Evolutionary conservation across 2,888 invertebrate species (phyloP).

Genomic region (Helobdella robusta): DNA sequence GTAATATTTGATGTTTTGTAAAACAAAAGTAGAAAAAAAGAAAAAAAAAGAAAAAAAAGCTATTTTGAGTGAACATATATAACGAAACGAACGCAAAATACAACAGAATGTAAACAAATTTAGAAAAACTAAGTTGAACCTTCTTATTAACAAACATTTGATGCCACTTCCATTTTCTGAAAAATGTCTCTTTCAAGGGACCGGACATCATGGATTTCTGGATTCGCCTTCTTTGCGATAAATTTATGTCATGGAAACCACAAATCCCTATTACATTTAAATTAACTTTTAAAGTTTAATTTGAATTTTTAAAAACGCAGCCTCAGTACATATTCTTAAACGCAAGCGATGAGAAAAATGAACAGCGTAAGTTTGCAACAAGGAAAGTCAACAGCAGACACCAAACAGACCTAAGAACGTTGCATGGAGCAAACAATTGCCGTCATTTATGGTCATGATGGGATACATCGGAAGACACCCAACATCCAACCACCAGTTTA

Average conservation of each 20-base stretch:
- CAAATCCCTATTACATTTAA: slow-evolving; percentile 60
- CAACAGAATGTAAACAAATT: no score
- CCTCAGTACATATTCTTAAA: no score
- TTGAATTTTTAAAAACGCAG: neutral
- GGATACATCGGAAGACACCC: slow-evolving; percentile 58
- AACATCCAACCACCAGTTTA: slow-evolving; percentile 67
- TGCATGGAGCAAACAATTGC: slow-evolving; percentile 77
- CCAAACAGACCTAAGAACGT: slow-evolving; percentile 59
- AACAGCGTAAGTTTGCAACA: no score
- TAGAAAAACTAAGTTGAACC: no score
- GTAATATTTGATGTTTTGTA: no score
- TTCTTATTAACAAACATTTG: slow-evolving; percentile 59
- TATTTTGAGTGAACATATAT: no score
- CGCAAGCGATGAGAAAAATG: no score
- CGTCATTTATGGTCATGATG: slow-evolving; percentile 73
- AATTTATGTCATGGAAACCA: slow-evolving; percentile 73
- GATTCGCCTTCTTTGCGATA: slow-evolving; percentile 68
- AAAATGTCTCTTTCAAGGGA: slow-evolving; percentile 57
- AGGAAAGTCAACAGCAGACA: neutral
- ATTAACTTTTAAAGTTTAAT: neutral
- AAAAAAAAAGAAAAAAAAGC: no score
- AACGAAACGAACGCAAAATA: no score
- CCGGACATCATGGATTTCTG: slow-evolving; percentile 63
- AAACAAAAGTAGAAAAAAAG: no score
- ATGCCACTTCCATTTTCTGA: slow-evolving; percentile 59